Percentiles rank a stretch among this genome's conserved stretches.
These are phyloP conservation scores for Pipistrellus pygmaeus DNA, from an alignment of 2,797 vertebrate species.

Conservation along the genomic window DNA sequence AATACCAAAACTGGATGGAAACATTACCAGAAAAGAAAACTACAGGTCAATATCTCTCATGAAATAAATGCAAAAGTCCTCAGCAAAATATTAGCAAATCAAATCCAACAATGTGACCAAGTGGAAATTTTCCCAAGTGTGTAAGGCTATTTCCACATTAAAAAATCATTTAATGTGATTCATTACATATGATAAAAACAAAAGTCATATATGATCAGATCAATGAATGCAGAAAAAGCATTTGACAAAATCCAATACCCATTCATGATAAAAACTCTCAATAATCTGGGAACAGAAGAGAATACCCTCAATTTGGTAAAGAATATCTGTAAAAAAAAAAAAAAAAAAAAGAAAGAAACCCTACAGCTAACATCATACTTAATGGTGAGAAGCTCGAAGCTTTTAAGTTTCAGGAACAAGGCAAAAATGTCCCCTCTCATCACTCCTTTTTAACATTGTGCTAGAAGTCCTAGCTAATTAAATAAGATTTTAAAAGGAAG, in stretches of 20 bases:
- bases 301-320: not conserved
- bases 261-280: not conserved
- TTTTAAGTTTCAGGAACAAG: not conserved
- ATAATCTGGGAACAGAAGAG: not conserved
- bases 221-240: not conserved
- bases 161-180: not conserved
- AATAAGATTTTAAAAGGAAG: not conserved
- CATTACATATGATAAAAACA: not conserved
- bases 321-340: not conserved
- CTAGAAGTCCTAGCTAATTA: not conserved
- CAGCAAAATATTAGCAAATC: not conserved
- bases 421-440: not conserved
- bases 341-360: not conserved
- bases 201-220: not conserved
- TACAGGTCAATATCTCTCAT: not conserved
- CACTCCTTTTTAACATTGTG: not conserved
- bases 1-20: not conserved
- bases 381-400: not conserved
- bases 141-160: not conserved
- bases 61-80: not conserved
- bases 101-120: not conserved
- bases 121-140: not conserved
- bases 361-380: not conserved
- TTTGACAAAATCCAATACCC: not conserved
- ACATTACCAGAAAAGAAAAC: not conserved